Evolutionary conservation across 2,888 invertebrate species (phyloP).

Genomic region (Apotomis turbidana): DNA sequence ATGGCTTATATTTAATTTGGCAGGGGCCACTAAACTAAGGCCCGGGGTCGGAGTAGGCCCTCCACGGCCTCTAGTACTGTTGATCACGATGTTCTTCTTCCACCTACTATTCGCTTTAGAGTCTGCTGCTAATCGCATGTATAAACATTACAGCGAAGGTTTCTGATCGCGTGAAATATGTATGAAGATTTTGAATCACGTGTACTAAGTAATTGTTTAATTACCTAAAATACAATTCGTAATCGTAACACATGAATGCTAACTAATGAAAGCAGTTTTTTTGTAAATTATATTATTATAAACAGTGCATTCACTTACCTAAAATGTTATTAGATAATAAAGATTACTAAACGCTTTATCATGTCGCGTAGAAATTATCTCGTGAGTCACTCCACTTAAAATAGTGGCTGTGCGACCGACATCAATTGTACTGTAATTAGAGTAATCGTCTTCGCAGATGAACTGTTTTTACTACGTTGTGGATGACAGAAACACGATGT

Average conservation of each 20-base stretch:
- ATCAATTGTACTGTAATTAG: conserved; percentile 31
- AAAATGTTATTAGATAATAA: conserved; percentile 17
- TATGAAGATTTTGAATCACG: no score
- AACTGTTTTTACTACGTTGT: conserved; percentile 27
- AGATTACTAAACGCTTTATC: conserved; percentile 27
- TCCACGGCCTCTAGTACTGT: no score
- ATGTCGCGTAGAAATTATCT: conserved; percentile 20
- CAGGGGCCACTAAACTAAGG: no score
- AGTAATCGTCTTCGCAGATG: conserved; percentile 34
- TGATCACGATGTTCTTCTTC: no score
- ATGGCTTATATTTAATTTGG: no score
- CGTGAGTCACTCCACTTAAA: conserved; percentile 27
- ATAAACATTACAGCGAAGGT: no score
- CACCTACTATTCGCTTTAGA: no score
- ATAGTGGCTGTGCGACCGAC: conserved; percentile 18
- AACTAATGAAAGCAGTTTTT: neutral
- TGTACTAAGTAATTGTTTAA: no score
- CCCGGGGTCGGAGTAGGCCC: no score
- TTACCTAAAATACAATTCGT: neutral
- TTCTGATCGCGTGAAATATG: no score
- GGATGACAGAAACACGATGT: conserved; percentile 31
- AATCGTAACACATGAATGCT: neutral
- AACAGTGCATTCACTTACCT: conserved; percentile 22
- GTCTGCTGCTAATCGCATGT: no score
- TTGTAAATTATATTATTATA: conserved; percentile 1